Evolutionary conservation across 2,888 invertebrate genomes (phyloP).

Genomic region (Lepidocyrtoides sp.): DNA sequence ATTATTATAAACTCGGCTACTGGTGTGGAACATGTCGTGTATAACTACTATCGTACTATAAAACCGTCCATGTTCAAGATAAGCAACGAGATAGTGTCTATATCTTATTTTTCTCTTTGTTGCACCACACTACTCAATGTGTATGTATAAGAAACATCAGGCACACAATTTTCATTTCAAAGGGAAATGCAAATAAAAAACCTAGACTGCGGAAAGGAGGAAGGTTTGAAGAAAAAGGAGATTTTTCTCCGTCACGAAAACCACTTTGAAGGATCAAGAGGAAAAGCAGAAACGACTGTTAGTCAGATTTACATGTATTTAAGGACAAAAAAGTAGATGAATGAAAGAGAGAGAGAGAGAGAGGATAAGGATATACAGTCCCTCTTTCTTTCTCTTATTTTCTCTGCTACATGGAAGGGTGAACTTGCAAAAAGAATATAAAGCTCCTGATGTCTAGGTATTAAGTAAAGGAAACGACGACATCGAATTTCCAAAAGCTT

Average conservation of each 20-base stretch:
- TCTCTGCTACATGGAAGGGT: slow-evolving; percentile 27
- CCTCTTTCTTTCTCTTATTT: neutral
- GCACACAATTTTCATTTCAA: slow-evolving; percentile 60
- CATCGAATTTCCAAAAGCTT: slow-evolving; percentile 55
- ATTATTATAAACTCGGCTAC: neutral
- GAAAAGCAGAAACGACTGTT: slow-evolving; percentile 62
- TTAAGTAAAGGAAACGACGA: slow-evolving; percentile 39
- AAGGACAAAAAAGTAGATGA: slow-evolving; percentile 67
- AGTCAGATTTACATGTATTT: slow-evolving; percentile 76
- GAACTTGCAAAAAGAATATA: slow-evolving; percentile 45
- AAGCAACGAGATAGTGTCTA: no score
- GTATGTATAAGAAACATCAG: neutral
- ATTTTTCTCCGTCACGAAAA: slow-evolving; percentile 71
- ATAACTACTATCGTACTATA: no score
- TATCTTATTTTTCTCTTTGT: neutral
- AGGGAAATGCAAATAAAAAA: slow-evolving; percentile 61
- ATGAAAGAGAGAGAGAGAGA: slow-evolving; percentile 26
- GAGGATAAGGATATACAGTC: neutral
- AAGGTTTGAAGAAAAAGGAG: slow-evolving; percentile 35
- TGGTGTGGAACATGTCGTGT: neutral
- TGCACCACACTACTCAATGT: neutral
- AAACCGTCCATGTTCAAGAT: no score
- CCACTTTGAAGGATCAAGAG: slow-evolving; percentile 72
- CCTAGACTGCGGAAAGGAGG: slow-evolving; percentile 2
- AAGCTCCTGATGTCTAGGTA: neutral